phyloP scores from a whole-genome alignment of 2,888 invertebrate species.

The Candidula unifasciata region DNA sequence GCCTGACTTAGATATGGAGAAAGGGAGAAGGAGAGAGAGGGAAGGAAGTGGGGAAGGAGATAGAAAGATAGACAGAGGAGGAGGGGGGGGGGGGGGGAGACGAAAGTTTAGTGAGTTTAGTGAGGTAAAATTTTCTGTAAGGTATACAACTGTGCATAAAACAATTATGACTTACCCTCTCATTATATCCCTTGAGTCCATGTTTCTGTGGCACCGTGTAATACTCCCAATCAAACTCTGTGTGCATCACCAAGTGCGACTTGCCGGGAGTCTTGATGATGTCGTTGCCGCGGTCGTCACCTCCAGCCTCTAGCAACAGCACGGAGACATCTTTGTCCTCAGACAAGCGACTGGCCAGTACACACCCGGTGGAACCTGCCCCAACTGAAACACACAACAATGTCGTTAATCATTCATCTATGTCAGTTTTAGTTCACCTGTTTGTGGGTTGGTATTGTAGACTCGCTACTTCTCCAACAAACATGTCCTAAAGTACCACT shows the following conservation, averaged over 20 bases:
- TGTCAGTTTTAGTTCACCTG: no score
- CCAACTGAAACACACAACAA: conserved; percentile 62
- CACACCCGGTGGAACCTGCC: conserved; percentile 79
- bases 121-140: no score
- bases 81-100: no score
- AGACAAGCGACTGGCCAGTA: conserved; percentile 78
- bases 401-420: no score
- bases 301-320: conserved; percentile 78
- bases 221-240: conserved; percentile 55
- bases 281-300: conserved; percentile 75
- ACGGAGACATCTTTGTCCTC: conserved; percentile 72
- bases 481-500: no score
- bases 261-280: conserved; percentile 78
- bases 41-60: no score
- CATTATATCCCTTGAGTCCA: conserved; percentile 46
- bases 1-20: no score
- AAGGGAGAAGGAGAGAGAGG: no score
- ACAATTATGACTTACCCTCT: conserved; percentile 40
- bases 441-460: no score
- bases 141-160: neutral
- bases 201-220: conserved; percentile 54
- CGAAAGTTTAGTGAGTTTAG: no score
- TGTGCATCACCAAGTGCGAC: conserved; percentile 73
- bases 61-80: no score
- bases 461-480: no score